phyloP scores from a whole-genome alignment of 2,113 vertebrate genomes.

The Limnothrissa miodon region DNA sequence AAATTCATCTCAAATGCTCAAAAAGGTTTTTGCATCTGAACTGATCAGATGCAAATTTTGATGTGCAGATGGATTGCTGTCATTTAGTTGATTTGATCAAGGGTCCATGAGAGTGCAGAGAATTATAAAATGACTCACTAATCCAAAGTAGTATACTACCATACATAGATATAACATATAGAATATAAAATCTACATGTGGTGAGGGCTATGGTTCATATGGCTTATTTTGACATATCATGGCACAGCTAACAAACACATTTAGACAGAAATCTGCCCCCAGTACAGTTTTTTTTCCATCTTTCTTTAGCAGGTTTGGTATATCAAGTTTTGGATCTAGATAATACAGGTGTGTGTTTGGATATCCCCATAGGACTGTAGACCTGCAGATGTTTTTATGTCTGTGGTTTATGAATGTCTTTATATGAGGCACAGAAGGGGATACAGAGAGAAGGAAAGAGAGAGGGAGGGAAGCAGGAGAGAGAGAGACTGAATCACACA shows the following conservation, averaged over 20 bases:
- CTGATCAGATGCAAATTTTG: too few species aligned
- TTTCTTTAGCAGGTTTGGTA: neutral
- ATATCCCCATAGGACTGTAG: slow-evolving; percentile 6
- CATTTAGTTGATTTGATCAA: neutral
- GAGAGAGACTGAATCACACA: slow-evolving; percentile 29
- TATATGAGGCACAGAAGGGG: neutral
- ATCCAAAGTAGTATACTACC: neutral
- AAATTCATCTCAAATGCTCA: too few species aligned
- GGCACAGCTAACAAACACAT: neutral
- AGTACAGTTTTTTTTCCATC: neutral
- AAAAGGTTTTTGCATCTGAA: too few species aligned
- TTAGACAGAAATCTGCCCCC: neutral
- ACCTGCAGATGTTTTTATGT: slow-evolving; percentile 29
- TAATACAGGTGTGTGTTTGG: neutral
- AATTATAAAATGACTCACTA: neutral
- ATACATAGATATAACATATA: too few species aligned
- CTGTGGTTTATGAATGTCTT: neutral
- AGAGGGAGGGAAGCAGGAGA: neutral
- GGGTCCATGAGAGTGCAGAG: neutral
- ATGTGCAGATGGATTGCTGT: neutral
- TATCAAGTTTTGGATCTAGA: neutral
- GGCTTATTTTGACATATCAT: neutral
- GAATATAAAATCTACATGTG: neutral
- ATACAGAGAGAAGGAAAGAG: neutral
- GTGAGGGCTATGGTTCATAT: neutral